Conservation (phyloP, 2,113 vertebrate genomes). For the Sinocyclocheilus anophthalmus region DNA sequence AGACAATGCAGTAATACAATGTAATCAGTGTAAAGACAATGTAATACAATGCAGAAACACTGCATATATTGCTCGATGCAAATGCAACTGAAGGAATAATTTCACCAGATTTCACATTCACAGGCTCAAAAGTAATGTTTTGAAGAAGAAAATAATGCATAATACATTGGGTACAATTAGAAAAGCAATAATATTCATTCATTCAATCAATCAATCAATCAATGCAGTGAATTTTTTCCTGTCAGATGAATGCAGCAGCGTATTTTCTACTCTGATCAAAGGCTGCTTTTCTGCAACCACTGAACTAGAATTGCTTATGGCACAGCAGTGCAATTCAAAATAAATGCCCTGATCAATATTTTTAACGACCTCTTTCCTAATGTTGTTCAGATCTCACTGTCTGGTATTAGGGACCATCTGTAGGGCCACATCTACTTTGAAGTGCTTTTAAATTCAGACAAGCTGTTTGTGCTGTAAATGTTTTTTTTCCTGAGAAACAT, state of each 20-base stretch:
- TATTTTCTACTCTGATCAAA: neutral
- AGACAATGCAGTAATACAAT: too few species aligned
- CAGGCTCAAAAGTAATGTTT: neutral
- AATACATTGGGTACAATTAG: neutral
- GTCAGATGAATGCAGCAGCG: neutral
- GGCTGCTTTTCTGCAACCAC: neutral
- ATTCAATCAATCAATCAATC: neutral
- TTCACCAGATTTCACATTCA: neutral
- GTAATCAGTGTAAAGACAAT: too few species aligned
- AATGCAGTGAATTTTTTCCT: neutral
- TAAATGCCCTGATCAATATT: slow-evolving; percentile 31
- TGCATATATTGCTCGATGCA: neutral
- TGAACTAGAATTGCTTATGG: neutral
- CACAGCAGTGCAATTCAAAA: neutral
- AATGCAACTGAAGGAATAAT: neutral
- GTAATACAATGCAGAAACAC: too few species aligned
- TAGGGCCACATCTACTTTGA: neutral
- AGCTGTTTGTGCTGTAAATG: slow-evolving; percentile 31
- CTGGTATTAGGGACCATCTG: slow-evolving; percentile 29
- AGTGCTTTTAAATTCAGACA: slow-evolving; percentile 31
- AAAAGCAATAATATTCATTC: neutral
- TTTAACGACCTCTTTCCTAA: neutral
- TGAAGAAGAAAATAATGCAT: neutral
- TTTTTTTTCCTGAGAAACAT: slow-evolving; percentile 22
- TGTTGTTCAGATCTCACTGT: slow-evolving; percentile 11